A percentile compares a stretch with the other conserved stretches of the same genome.
Conservation (phyloP, 2,888 invertebrate species). For the Melanophora roralis region DNA sequence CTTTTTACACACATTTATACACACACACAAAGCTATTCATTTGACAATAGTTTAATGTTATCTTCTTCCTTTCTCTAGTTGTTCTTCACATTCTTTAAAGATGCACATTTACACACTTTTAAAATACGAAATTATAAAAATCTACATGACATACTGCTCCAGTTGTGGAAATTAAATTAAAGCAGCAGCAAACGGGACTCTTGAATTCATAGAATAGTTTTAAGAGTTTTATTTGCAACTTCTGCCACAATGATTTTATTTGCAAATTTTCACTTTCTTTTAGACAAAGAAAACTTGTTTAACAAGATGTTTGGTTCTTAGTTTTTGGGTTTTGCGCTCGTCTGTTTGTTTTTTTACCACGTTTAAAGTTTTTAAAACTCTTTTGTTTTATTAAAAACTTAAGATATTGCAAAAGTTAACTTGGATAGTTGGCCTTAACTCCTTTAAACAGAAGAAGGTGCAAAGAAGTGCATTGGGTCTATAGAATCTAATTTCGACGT, state of each 20-base stretch:
- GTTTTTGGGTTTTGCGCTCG: neutral
- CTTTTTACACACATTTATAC: neutral
- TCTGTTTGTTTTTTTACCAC: conserved; percentile 22
- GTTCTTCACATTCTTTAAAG: conserved; percentile 18
- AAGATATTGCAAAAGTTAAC: conserved; percentile 21
- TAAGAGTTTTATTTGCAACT: conserved; percentile 44
- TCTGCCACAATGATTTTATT: conserved; percentile 42
- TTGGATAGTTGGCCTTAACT: too few relatives aligned
- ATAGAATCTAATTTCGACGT: too few relatives aligned
- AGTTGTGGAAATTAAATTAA: conserved; percentile 43
- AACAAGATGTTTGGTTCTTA: neutral
- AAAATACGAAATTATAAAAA: conserved; percentile 12
- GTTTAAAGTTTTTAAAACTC: conserved; percentile 25
- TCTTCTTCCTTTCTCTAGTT: neutral
- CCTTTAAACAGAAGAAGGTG: too few relatives aligned
- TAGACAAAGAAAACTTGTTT: conserved; percentile 6
- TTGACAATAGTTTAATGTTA: conserved; percentile 3
- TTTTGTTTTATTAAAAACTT: conserved; percentile 12
- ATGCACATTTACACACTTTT: conserved; percentile 17
- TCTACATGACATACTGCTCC: conserved; percentile 51
- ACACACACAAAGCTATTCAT: neutral
- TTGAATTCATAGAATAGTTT: conserved; percentile 5
- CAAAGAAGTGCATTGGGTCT: too few relatives aligned
- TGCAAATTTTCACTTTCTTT: conserved; percentile 38
- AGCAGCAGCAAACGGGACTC: conserved; percentile 17